A percentile compares a stretch with the other conserved stretches of the same genome.
Evolutionary conservation across 2,888 invertebrate species (phyloP).

Genomic region (Tortrix viridana): DNA sequence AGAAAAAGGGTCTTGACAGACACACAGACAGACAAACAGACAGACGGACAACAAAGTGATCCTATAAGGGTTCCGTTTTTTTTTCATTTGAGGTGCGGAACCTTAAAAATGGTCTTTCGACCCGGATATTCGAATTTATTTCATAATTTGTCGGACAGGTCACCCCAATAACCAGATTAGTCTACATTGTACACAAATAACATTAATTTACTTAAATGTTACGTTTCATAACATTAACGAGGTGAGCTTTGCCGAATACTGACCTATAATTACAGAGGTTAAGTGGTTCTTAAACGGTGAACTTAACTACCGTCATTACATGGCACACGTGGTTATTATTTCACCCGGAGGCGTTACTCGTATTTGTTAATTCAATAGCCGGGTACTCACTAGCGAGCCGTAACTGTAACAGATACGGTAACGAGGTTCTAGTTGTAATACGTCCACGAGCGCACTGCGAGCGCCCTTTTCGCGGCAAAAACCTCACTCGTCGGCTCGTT

Average conservation of each 20-base stretch:
- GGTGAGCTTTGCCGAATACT: slow-evolving; percentile 10
- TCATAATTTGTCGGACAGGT: neutral
- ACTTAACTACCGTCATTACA: slow-evolving; percentile 11
- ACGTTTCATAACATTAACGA: slow-evolving; percentile 19
- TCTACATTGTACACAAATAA: slow-evolving; percentile 10
- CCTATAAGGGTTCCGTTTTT: too few relatives aligned
- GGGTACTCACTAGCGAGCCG: too few relatives aligned
- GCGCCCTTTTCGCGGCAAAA: too few relatives aligned
- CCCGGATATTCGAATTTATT: slow-evolving; percentile 8
- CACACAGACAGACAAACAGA: too few relatives aligned
- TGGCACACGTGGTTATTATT: slow-evolving; percentile 3
- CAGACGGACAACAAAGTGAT: too few relatives aligned
- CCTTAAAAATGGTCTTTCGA: slow-evolving; percentile 3
- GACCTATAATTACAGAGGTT: slow-evolving; percentile 22
- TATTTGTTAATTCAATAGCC: neutral
- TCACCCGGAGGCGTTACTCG: neutral
- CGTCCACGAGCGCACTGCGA: too few relatives aligned
- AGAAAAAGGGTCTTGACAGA: too few relatives aligned
- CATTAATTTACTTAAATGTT: slow-evolving; percentile 1
- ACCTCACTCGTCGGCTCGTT: too few relatives aligned
- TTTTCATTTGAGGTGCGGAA: too few relatives aligned
- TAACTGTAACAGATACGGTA: too few relatives aligned
- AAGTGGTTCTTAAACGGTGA: slow-evolving; percentile 21
- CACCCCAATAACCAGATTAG: slow-evolving; percentile 11
- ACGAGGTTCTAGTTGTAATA: too few relatives aligned